A percentile compares a stretch with the other conserved stretches of the same genome.
These are phyloP conservation scores for Campylorhamphus procurvoides DNA, from an alignment of 2,113 vertebrate genomes.

Conservation along the genomic window DNA sequence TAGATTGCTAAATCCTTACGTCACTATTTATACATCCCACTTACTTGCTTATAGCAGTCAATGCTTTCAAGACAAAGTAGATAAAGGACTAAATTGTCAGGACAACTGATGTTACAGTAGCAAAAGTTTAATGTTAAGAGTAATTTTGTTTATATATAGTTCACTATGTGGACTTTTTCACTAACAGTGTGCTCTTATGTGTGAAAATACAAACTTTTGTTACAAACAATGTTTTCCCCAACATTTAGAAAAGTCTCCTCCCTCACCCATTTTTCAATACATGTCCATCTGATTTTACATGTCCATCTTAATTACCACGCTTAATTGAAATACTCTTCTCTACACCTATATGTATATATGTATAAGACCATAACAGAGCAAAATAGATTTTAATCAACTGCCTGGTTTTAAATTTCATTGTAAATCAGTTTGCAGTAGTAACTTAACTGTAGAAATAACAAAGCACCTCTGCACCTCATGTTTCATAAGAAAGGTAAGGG, in stretches of 20 bases:
- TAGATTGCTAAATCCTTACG: background rate
- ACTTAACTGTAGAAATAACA: conserved; percentile 13
- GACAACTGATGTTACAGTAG: background rate
- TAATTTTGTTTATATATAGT: background rate
- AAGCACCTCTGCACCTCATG: background rate
- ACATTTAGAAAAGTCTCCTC: background rate
- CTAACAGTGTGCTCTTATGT: background rate
- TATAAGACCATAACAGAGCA: background rate
- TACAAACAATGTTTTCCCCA: background rate
- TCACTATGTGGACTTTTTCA: background rate
- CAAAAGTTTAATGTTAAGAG: background rate
- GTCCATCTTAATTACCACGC: conserved; percentile 38
- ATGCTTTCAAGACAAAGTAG: background rate
- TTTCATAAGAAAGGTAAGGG: background rate
- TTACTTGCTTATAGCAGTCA: background rate
- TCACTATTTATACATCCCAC: background rate
- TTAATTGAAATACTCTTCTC: background rate
- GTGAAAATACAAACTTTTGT: background rate
- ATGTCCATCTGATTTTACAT: background rate
- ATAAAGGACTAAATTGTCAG: background rate
- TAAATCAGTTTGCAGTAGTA: conserved; percentile 62
- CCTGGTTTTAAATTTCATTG: conserved; percentile 10
- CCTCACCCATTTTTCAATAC: background rate
- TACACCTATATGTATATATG: background rate
- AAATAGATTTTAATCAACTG: conserved; percentile 8